phyloP scores from a whole-genome alignment of 2,888 invertebrate species.

The Zhuqinia jingwanae region DNA sequence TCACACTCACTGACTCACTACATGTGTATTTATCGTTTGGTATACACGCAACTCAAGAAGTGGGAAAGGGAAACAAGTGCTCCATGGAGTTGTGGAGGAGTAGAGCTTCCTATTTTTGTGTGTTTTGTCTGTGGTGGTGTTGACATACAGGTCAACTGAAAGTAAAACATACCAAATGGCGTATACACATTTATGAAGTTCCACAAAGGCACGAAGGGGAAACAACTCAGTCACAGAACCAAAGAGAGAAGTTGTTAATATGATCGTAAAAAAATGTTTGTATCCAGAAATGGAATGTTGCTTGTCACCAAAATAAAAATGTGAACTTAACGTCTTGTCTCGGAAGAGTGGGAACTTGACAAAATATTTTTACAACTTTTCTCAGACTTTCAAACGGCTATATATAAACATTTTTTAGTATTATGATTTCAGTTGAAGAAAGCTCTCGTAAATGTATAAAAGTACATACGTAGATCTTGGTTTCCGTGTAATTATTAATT shows the following conservation, averaged over 20 bases:
- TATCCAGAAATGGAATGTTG: background rate
- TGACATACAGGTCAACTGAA: slow-evolving; percentile 59
- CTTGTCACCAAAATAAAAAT: too few species aligned
- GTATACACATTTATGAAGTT: background rate
- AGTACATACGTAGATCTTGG: too few species aligned
- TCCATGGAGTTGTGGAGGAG: background rate
- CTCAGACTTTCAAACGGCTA: too few species aligned
- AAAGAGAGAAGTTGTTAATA: background rate
- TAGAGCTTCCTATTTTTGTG: background rate
- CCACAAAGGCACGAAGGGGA: background rate
- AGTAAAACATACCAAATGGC: background rate
- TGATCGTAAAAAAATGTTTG: background rate
- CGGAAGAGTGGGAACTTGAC: too few species aligned
- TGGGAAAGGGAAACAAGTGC: too few species aligned
- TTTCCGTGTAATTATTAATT: too few species aligned
- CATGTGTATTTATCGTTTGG: too few species aligned
- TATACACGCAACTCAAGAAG: slow-evolving; percentile 6
- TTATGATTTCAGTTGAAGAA: too few species aligned
- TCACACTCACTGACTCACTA: too few species aligned
- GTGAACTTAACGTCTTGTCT: too few species aligned
- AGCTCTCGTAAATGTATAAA: too few species aligned
- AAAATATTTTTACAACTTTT: background rate
- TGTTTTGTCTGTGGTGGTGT: slow-evolving; percentile 3
- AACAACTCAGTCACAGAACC: background rate
- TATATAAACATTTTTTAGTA: too few species aligned